Evolutionary conservation across 1,140 invertebrate species (phyloP).

Genomic region (Drosophila baimaii): DNA sequence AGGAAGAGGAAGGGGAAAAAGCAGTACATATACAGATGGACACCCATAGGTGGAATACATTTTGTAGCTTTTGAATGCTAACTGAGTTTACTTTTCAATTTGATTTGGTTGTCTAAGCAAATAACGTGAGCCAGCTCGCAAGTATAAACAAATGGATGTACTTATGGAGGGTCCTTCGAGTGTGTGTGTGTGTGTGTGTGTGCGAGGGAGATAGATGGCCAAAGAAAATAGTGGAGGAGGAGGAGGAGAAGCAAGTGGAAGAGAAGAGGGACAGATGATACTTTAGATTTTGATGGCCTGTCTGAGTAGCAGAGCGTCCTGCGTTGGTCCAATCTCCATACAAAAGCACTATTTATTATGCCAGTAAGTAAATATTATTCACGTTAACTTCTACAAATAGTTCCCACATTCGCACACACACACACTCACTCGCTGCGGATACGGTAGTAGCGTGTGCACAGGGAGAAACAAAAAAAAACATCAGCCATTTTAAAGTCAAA

Average conservation of each 20-base stretch:
- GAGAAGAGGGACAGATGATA: conserved; percentile 19
- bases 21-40: neutral
- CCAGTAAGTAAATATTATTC: conserved; percentile 80
- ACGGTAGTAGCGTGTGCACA: neutral
- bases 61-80: conserved; percentile 77
- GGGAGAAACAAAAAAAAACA: neutral
- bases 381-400: conserved; percentile 77
- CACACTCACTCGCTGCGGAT: conserved; percentile 8
- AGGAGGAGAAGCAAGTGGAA: neutral
- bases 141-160: conserved; percentile 68
- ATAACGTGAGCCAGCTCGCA: conserved; percentile 64
- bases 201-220: neutral
- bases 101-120: conserved; percentile 78
- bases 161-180: conserved; percentile 39
- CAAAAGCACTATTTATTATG: conserved; percentile 76
- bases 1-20: no score
- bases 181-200: conserved; percentile 8
- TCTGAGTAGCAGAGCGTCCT: conserved; percentile 42
- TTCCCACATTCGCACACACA: conserved; percentile 12
- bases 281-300: conserved; percentile 57
- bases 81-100: conserved; percentile 79
- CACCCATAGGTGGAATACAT: conserved; percentile 44
- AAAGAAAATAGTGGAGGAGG: neutral
- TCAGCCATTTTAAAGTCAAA: no score
- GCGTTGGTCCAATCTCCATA: conserved; percentile 47